These are phyloP conservation scores for Hypothenemus hampei DNA, from an alignment of 1,140 invertebrate species.

Conservation along the genomic window DNA sequence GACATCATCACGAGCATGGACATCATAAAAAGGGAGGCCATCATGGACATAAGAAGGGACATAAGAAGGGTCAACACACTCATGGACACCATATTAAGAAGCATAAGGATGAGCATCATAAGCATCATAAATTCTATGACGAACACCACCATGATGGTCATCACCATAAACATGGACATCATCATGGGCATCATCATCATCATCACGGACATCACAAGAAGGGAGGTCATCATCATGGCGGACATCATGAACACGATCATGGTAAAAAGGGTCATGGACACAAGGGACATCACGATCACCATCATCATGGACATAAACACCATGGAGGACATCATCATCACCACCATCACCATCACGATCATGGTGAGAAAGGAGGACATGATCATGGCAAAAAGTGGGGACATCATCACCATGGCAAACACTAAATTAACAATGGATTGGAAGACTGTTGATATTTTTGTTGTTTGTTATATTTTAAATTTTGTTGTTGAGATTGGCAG, in stretches of 20 bases:
- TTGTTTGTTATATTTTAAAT: not conserved
- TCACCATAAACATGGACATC: constrained; percentile 66
- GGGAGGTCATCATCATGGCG: constrained; percentile 65
- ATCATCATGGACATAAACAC: constrained; percentile 68
- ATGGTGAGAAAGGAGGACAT: constrained; percentile 61
- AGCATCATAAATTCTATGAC: constrained; percentile 64
- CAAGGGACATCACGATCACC: constrained; percentile 66
- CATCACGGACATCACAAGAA: constrained; percentile 66
- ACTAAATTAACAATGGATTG: not conserved
- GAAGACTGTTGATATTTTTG: not conserved
- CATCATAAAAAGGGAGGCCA: constrained; percentile 67
- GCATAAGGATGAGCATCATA: constrained; percentile 70
- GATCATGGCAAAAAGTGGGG: constrained; percentile 57
- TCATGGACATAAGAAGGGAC: constrained; percentile 63
- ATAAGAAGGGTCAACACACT: constrained; percentile 64
- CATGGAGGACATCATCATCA: constrained; percentile 62
- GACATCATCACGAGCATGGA: constrained; percentile 67
- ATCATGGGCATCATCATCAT: constrained; percentile 61
- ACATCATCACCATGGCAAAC: not conserved
- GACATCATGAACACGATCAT: constrained; percentile 60
- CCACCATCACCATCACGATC: constrained; percentile 57
- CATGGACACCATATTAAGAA: constrained; percentile 74
- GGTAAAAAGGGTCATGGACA: constrained; percentile 63
- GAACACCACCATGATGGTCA: constrained; percentile 68
- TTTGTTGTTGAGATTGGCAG: constrained; percentile 2